Conservation (phyloP, 2,113 vertebrate species). For the Eublepharis macularius region DNA sequence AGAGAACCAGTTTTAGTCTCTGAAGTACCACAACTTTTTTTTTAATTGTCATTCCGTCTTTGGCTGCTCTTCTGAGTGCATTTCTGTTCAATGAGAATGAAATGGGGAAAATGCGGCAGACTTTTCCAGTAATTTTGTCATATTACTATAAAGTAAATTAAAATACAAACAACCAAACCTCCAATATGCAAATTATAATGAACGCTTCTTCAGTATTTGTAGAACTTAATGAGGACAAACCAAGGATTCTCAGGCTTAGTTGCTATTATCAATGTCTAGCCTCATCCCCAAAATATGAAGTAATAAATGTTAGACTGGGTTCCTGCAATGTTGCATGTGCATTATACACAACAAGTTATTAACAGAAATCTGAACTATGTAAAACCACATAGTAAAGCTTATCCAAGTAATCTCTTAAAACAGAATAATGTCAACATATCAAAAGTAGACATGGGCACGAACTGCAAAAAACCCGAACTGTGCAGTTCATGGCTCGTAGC, state of each 20-base stretch:
- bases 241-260: not conserved
- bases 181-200: not conserved
- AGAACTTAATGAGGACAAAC: not conserved
- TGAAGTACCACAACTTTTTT: not conserved
- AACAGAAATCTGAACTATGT: not conserved
- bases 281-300: not conserved
- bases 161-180: not conserved
- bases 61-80: not conserved
- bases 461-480: too few relatives aligned
- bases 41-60: not conserved
- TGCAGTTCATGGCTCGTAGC: too few relatives aligned
- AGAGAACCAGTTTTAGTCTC: not conserved
- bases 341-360: not conserved
- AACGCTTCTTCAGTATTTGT: not conserved
- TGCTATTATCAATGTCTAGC: not conserved
- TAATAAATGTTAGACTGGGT: too few relatives aligned
- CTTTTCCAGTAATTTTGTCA: not conserved
- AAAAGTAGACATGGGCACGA: too few relatives aligned
- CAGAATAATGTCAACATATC: not conserved
- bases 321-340: too few relatives aligned
- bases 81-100: not conserved
- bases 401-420: not conserved
- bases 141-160: not conserved
- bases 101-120: not conserved
- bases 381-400: not conserved